Conservation (phyloP, 1,140 invertebrate genomes). For the Caenorhabditis inopinata region DNA sequence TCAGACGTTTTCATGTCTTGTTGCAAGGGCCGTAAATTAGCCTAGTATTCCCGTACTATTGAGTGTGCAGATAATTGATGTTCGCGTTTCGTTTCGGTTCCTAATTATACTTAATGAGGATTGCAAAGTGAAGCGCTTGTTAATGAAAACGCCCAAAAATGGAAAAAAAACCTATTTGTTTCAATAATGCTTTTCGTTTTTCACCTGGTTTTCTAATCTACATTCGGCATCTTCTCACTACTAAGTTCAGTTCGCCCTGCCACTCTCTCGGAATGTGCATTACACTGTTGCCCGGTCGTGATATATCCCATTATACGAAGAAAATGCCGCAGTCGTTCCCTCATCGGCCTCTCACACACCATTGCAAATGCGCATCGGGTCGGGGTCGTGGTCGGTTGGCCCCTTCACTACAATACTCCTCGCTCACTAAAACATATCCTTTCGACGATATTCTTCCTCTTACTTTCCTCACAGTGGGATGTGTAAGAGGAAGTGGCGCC, state of each 20-base stretch:
- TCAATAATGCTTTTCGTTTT: neutral
- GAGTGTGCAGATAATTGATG: constrained; percentile 19
- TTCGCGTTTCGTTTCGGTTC: constrained; percentile 15
- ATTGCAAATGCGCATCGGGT: constrained; percentile 11
- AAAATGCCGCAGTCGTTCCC: neutral
- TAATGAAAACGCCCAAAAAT: neutral
- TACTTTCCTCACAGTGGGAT: neutral
- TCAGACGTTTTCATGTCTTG: neutral
- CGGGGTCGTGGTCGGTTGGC: neutral
- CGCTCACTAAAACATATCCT: constrained; percentile 19
- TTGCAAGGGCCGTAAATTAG: constrained; percentile 21
- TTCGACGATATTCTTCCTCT: neutral
- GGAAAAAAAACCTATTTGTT: neutral
- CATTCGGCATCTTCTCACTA: neutral
- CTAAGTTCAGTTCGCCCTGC: too few relatives aligned
- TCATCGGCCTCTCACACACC: constrained; percentile 8
- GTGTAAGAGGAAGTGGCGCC: neutral
- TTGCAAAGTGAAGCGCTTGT: neutral
- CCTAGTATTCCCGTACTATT: constrained; percentile 10
- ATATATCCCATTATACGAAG: constrained; percentile 27
- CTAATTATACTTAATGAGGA: constrained; percentile 32
- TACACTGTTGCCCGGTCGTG: constrained; percentile 16
- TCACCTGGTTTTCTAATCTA: neutral
- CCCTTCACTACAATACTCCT: neutral
- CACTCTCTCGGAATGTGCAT: neutral